phyloP scores from a whole-genome alignment of 2,113 vertebrate genomes.

The Dromiciops gliroides region DNA sequence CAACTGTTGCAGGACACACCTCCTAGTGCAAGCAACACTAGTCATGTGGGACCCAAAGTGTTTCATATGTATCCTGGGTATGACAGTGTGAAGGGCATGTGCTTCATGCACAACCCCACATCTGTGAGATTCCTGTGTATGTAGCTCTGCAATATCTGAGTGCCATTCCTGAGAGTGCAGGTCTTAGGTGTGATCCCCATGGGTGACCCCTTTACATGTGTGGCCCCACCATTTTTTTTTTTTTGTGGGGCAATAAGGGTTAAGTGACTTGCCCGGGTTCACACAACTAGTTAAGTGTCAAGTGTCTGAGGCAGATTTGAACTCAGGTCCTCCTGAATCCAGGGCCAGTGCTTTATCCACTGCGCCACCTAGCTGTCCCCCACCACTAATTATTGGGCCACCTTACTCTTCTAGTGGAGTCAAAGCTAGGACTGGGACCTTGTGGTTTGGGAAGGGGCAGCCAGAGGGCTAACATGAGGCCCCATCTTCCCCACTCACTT shows the following conservation, averaged over 20 bases:
- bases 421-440: not conserved
- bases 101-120: not conserved
- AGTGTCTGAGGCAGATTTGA: no score
- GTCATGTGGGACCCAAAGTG: not conserved
- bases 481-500: not conserved
- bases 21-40: not conserved
- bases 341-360: no score
- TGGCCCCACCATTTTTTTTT: no score
- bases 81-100: no score
- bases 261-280: no score
- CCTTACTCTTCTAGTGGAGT: not conserved
- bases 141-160: not conserved
- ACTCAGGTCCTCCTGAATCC: no score
- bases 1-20: not conserved
- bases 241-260: no score
- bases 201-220: not conserved
- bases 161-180: not conserved
- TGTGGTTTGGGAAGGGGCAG: not conserved
- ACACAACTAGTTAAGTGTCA: no score
- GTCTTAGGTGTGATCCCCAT: not conserved
- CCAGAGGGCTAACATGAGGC: not conserved
- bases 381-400: no score
- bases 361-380: no score
- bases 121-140: not conserved
- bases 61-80: not conserved